Base-by-base conservation (phyloP, 1,140 invertebrate genomes). In the Panagrolaimus sp. region DNA sequence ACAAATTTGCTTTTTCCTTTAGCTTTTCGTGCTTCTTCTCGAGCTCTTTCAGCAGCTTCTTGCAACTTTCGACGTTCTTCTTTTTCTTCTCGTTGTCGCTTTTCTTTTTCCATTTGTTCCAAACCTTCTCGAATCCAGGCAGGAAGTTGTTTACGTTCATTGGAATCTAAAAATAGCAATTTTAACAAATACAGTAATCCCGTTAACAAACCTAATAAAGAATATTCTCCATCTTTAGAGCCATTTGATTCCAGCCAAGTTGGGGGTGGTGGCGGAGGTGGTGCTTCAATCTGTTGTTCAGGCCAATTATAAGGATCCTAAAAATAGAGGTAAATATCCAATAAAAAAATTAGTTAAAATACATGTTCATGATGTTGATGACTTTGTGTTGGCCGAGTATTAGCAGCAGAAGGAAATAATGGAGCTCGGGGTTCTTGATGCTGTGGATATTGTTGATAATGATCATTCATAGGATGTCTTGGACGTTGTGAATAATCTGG, bases 401-500 rank as follows among this genome's bases (percentile, higher is more conserved):
- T 58, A 12, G 52, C 52, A n/a, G 52, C 52, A 3, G 52, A n/a
- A 24, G 52, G 52, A 28, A 58, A 58, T 28, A 58, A 58, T 58
- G 52, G 52, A 1, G 21, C 52, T 38, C 2, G 32, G 2, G 2
- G 32, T 38, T 38, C 2, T 38, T 38, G 2, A 38, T 38, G 32
- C 32, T 4, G 2, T 38, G 32, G 7, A 38, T n/a, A n/a, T n/a
- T n/a, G 32, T 2, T 38, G 32, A 7, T 7, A 7, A 7, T 7
- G 32, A 7, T n/a, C n/a, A n/a, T n/a, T n/a, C 32, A 38, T 38
- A 4, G 32, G 32, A 38, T 38, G 32, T 4, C 32, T 4, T 4
- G 2, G 32, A 4, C 7, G 32, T 38, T 38, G 32, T 38, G 32
- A 7, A 38, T 38, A 38, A 4, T 38, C 32, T 38, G 2, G 32